Percentiles rank a stretch among this genome's conserved stretches.
These are phyloP conservation scores for Diploscapter pachys DNA, from an alignment of 1,140 invertebrate genomes.

Conservation along the genomic window DNA sequence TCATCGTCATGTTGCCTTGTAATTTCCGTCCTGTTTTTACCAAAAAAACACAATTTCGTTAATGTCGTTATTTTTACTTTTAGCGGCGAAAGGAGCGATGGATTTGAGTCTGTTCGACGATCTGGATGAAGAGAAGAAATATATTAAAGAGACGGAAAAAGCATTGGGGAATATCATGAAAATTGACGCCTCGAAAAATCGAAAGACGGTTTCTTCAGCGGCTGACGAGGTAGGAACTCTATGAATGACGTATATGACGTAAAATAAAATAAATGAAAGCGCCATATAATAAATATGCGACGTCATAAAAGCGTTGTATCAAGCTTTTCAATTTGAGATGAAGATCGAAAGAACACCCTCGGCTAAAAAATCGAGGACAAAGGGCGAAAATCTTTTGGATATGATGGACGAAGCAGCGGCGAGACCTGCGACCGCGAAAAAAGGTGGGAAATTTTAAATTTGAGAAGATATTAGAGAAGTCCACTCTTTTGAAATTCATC, in stretches of 20 bases:
- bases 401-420: slow-evolving; percentile 50
- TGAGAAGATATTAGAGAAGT: no score
- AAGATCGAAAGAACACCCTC: slow-evolving; percentile 28
- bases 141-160: slow-evolving; percentile 18
- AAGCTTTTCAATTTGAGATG: slow-evolving; percentile 26
- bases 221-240: slow-evolving; percentile 35
- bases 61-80: no score
- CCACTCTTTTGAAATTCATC: no score
- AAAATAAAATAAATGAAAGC: no score
- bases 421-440: slow-evolving; percentile 25
- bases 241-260: no score
- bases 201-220: slow-evolving; percentile 24
- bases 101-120: slow-evolving; percentile 29
- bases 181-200: slow-evolving; percentile 36
- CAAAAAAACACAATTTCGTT: no score
- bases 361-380: slow-evolving; percentile 33
- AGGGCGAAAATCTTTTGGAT: slow-evolving; percentile 45
- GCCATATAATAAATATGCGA: no score
- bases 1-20: no score
- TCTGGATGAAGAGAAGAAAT: slow-evolving; percentile 28
- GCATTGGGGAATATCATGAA: slow-evolving; percentile 11
- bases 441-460: background rate
- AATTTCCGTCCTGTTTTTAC: no score
- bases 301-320: no score
- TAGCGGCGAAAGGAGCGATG: background rate